Conservation (phyloP, 2,888 invertebrate genomes). For the Maniola hyperantus region DNA sequence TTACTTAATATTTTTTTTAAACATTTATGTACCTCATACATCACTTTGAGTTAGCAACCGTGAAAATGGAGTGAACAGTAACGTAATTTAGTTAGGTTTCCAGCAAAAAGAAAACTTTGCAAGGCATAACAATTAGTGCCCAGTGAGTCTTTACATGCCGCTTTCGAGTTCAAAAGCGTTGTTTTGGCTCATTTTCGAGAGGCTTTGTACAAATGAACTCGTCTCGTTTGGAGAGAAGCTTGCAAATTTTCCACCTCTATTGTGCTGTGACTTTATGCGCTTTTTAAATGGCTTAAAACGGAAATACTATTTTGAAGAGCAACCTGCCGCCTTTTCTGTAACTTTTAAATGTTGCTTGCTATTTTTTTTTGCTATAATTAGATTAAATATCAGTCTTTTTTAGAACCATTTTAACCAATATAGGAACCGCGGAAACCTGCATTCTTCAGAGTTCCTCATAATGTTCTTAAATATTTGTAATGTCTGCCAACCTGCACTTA, state of each 20-base stretch:
- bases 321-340: background rate
- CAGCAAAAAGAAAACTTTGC: constrained; percentile 12
- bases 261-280: constrained; percentile 18
- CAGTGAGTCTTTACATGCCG: constrained; percentile 24
- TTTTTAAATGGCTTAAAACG: constrained; percentile 23
- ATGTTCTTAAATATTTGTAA: too few relatives aligned
- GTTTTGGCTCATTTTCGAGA: constrained; percentile 25
- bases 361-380: background rate
- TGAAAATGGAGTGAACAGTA: background rate
- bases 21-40: background rate
- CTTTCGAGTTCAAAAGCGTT: constrained; percentile 23
- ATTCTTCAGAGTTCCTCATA: too few relatives aligned
- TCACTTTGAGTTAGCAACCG: background rate
- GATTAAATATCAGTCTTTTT: too few relatives aligned
- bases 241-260: constrained; percentile 18
- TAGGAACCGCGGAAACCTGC: too few relatives aligned
- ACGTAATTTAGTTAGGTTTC: constrained; percentile 5
- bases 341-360: constrained; percentile 1
- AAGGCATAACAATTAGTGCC: constrained; percentile 22
- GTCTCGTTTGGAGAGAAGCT: constrained; percentile 18
- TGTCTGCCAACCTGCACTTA: too few relatives aligned
- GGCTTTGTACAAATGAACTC: constrained; percentile 26
- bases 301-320: constrained; percentile 10
- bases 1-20: too few relatives aligned
- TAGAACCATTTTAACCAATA: too few relatives aligned